phyloP scores from a whole-genome alignment of 2,888 invertebrate genomes.

The Eilema griseolum region DNA sequence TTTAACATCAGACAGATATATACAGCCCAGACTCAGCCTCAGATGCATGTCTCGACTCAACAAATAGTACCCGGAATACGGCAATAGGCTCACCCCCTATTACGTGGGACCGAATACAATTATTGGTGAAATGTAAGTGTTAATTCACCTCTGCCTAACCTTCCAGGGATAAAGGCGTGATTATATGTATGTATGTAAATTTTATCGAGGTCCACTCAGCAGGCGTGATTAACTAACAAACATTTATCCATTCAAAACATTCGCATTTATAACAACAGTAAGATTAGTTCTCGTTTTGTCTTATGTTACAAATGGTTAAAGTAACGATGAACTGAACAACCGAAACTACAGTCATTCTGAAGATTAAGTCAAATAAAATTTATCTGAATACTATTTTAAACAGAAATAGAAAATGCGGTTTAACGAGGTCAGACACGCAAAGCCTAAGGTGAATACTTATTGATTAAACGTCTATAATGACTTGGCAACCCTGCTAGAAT shows the following conservation, averaged over 20 bases:
- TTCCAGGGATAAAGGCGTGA: no score
- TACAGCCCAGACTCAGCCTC: no score
- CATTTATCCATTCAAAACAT: background rate
- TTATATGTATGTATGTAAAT: no score
- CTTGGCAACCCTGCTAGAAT: slow-evolving; percentile 17
- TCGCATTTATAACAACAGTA: background rate
- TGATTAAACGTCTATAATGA: slow-evolving; percentile 34
- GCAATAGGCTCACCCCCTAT: no score
- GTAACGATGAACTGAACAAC: slow-evolving; percentile 9
- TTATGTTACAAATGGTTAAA: background rate
- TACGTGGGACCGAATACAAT: no score
- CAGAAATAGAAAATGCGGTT: slow-evolving; percentile 29
- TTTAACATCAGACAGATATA: no score
- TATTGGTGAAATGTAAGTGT: no score
- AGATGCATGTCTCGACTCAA: no score
- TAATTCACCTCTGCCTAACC: no score
- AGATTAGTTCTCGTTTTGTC: no score
- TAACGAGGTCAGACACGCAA: slow-evolving; percentile 36
- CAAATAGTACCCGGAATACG: no score
- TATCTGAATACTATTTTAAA: slow-evolving; percentile 25
- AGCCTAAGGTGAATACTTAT: slow-evolving; percentile 32
- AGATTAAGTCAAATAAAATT: slow-evolving; percentile 8
- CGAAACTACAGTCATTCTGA: background rate
- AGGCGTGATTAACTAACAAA: background rate
- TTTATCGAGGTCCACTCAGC: background rate